Conservation (phyloP, 2,113 vertebrate genomes). For the Mustela nigripes region DNA sequence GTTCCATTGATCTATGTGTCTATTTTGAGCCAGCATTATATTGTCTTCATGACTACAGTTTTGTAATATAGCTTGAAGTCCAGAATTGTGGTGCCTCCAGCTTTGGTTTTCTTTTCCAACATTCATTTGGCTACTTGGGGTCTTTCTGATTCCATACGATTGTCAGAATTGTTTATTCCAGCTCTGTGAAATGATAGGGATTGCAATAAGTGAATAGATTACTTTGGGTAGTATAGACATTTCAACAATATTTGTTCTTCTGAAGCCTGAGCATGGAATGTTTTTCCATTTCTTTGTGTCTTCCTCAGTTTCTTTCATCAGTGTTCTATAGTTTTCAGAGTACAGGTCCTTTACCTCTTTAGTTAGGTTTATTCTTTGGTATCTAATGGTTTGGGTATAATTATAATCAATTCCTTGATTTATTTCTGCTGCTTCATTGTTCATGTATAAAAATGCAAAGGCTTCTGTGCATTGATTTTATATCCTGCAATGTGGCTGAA, state of each 20-base stretch:
- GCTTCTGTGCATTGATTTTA: not conserved
- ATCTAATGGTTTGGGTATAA: not conserved
- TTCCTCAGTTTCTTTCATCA: too few species aligned
- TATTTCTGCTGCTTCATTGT: not conserved
- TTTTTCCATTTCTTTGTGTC: too few species aligned
- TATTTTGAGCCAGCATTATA: too few species aligned
- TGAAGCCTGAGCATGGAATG: too few species aligned
- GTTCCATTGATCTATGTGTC: too few species aligned
- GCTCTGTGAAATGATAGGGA: not conserved
- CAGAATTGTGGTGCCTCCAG: not conserved
- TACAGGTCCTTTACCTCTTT: not conserved
- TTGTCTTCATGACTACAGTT: too few species aligned
- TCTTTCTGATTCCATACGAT: not conserved
- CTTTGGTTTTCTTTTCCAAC: not conserved
- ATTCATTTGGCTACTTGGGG: not conserved
- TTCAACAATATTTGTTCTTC: too few species aligned
- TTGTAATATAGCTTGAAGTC: too few species aligned
- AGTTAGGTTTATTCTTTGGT: not conserved
- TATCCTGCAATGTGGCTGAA: not conserved
- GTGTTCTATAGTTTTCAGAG: too few species aligned
- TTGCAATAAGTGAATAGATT: not conserved
- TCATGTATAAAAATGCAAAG: not conserved
- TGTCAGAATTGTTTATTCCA: not conserved
- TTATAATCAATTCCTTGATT: not conserved
- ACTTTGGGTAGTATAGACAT: too few species aligned